These are phyloP conservation scores for Drosophila limbata DNA, from an alignment of 2,888 invertebrate species.

Conservation along the genomic window DNA sequence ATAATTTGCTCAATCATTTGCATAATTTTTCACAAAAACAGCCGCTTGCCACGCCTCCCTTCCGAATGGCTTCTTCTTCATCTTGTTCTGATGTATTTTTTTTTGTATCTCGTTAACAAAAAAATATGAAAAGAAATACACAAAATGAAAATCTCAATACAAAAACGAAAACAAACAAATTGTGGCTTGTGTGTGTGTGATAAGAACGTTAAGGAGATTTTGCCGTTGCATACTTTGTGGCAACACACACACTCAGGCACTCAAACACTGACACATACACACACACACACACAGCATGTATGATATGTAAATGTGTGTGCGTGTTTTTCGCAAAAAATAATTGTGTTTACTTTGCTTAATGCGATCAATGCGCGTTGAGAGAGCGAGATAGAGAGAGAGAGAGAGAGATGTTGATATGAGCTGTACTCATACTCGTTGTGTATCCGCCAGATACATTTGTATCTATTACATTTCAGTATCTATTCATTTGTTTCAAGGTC, in stretches of 20 bases:
- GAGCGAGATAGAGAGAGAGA: constrained; percentile 1
- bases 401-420: constrained; percentile 15
- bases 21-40: constrained; percentile 71
- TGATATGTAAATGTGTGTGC: constrained; percentile 4
- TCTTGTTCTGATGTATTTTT: constrained; percentile 28
- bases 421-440: constrained; percentile 12
- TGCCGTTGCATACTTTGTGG: constrained; percentile 69
- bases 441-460: constrained; percentile 41
- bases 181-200: constrained; percentile 45
- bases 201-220: constrained; percentile 63
- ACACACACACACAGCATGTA: constrained; percentile 1
- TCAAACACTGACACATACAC: background rate
- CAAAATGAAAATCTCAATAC: constrained; percentile 47
- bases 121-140: constrained; percentile 39
- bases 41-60: constrained; percentile 26
- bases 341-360: constrained; percentile 77
- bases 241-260: constrained; percentile 22
- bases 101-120: constrained; percentile 65
- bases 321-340: constrained; percentile 64
- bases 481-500: constrained; percentile 8
- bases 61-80: constrained; percentile 5
- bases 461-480: constrained; percentile 1
- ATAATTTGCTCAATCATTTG: constrained; percentile 79
- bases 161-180: constrained; percentile 57
- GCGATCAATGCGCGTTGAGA: constrained; percentile 65